Percentiles rank a stretch among this genome's conserved stretches.
Evolutionary conservation across 2,113 vertebrate species (phyloP).

Genomic region (Lycaon pictus): DNA sequence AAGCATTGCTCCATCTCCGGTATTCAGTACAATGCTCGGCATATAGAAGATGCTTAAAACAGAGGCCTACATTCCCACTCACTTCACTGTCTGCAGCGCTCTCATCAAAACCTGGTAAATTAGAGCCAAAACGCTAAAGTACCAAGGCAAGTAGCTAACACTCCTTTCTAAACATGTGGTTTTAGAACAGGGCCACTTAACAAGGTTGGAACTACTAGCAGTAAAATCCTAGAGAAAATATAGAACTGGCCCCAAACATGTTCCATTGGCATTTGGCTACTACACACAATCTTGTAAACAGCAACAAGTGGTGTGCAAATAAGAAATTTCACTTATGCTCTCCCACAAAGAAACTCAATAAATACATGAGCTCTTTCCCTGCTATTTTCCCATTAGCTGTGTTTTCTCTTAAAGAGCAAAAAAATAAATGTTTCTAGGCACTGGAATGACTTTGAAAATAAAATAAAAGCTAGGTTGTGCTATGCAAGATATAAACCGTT

Average conservation of each 20-base stretch:
- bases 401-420: background rate
- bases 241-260: background rate
- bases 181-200: background rate
- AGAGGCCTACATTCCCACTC: background rate
- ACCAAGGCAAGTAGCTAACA: background rate
- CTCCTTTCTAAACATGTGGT: background rate
- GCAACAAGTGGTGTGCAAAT: background rate
- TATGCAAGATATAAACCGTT: background rate
- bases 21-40: background rate
- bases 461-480: background rate
- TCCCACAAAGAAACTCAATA: background rate
- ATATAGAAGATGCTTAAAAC: background rate
- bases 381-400: background rate
- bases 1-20: background rate
- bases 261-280: background rate
- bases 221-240: background rate
- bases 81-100: background rate
- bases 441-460: slow-evolving; percentile 45
- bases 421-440: slow-evolving; percentile 14
- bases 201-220: background rate
- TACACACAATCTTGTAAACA: background rate
- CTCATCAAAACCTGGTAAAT: background rate
- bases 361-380: background rate
- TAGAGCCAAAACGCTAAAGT: background rate
- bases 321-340: background rate